Evolutionary conservation across 2,797 vertebrate species (phyloP).

Genomic region (Myotis planiceps): DNA sequence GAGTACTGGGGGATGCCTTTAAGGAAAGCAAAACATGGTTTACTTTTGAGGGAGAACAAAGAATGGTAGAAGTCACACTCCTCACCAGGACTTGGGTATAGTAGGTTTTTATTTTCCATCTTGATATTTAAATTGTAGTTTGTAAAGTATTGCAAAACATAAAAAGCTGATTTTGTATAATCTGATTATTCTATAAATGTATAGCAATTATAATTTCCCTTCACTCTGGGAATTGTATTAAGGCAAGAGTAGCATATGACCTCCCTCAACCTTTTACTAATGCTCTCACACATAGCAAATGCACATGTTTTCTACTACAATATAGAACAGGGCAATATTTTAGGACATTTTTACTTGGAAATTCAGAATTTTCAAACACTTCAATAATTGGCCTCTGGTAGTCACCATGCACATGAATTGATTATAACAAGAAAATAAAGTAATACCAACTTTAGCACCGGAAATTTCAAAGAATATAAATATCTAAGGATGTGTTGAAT

Average conservation of each 20-base stretch:
- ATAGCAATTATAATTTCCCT: background rate
- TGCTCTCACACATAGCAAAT: background rate
- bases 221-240: background rate
- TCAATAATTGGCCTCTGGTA: background rate
- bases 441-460: background rate
- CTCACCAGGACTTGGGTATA: background rate
- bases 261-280: background rate
- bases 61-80: background rate
- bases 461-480: conserved; percentile 43
- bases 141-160: background rate
- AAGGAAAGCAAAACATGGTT: background rate
- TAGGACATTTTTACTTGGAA: background rate
- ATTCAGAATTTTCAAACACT: conserved; percentile 20
- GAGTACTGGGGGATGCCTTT: background rate
- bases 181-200: background rate
- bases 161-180: background rate
- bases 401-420: background rate
- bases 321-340: background rate
- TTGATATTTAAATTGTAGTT: conserved; percentile 33
- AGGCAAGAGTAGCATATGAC: background rate
- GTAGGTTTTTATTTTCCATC: background rate
- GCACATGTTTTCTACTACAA: background rate
- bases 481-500: background rate
- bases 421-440: conserved; percentile 53
- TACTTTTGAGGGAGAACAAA: background rate